Percentiles rank a stretch among this genome's conserved stretches.
Evolutionary conservation across 2,888 invertebrate genomes (phyloP).

Genomic region (Abscondita cerata): DNA sequence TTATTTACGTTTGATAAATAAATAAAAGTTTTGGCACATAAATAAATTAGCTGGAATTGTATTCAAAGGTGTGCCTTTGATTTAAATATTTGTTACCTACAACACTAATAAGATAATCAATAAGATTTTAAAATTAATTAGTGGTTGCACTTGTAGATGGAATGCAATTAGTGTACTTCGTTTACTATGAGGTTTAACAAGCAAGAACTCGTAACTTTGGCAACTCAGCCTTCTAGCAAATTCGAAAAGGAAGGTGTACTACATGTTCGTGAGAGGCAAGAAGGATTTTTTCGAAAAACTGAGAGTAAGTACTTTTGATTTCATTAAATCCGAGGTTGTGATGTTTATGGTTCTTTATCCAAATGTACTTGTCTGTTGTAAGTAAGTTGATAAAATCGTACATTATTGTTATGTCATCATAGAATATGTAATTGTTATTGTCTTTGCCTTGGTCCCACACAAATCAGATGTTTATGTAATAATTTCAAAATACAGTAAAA

Average conservation of each 20-base stretch:
- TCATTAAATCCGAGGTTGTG: no score
- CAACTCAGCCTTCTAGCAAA: conserved; percentile 84
- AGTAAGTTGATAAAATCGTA: no score
- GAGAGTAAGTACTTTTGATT: conserved; percentile 81
- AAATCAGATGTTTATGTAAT: no score
- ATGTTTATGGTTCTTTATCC: no score
- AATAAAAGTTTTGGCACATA: not conserved
- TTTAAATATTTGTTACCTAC: not conserved
- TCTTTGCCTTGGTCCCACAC: no score
- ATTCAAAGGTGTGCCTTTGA: not conserved
- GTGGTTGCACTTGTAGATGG: conserved; percentile 19
- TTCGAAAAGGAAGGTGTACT: conserved; percentile 93
- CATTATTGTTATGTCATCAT: no score
- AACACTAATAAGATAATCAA: not conserved
- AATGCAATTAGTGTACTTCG: conserved; percentile 12
- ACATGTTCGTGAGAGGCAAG: conserved; percentile 85
- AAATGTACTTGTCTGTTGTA: no score
- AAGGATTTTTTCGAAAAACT: conserved; percentile 88
- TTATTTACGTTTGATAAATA: not conserved
- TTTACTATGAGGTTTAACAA: conserved; percentile 86
- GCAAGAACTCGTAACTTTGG: conserved; percentile 84
- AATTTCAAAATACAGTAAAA: no score
- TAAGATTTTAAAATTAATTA: not conserved
- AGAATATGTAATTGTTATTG: no score
- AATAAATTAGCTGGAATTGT: not conserved